phyloP scores from a whole-genome alignment of 1,140 invertebrate genomes.

The Cotesia vestalis region DNA sequence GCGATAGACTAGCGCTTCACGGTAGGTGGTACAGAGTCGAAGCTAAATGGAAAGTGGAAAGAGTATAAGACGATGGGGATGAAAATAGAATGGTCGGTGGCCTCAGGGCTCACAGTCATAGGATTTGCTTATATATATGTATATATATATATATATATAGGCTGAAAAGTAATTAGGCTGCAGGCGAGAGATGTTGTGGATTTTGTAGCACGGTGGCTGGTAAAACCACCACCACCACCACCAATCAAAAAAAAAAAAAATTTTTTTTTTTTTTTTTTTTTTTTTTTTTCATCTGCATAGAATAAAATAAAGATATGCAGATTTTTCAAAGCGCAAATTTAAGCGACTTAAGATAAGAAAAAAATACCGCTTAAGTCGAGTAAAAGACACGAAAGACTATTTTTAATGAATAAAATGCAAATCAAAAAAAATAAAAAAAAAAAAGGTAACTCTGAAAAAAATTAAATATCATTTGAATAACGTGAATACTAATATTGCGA shows the following conservation, averaged over 20 bases:
- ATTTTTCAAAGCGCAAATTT: too few relatives aligned
- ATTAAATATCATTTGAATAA: conserved; percentile 65
- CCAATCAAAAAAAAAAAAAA: not conserved
- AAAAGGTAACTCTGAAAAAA: conserved; percentile 61
- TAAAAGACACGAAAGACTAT: too few relatives aligned
- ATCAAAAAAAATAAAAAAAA: too few relatives aligned
- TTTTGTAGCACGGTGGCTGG: conserved; percentile 52
- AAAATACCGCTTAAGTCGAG: too few relatives aligned
- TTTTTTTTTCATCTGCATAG: too few relatives aligned
- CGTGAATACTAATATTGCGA: conserved; percentile 50
- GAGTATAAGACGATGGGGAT: not conserved
- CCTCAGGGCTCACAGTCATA: conserved; percentile 17
- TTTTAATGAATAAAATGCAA: too few relatives aligned
- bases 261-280: too few relatives aligned
- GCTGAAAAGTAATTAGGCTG: conserved; percentile 62
- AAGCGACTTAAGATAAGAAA: too few relatives aligned
- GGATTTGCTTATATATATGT: conserved; percentile 41
- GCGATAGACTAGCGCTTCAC: conserved; percentile 43
- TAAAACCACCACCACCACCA: conserved; percentile 42
- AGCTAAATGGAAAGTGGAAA: conserved; percentile 36
- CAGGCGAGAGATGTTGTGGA: conserved; percentile 60
- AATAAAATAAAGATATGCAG: too few relatives aligned
- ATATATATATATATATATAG: conserved; percentile 14
- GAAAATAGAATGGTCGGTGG: conserved; percentile 10
- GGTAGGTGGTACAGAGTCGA: conserved; percentile 23